Conservation (phyloP, 2,113 vertebrate species). For the Syrmaticus mikado region DNA sequence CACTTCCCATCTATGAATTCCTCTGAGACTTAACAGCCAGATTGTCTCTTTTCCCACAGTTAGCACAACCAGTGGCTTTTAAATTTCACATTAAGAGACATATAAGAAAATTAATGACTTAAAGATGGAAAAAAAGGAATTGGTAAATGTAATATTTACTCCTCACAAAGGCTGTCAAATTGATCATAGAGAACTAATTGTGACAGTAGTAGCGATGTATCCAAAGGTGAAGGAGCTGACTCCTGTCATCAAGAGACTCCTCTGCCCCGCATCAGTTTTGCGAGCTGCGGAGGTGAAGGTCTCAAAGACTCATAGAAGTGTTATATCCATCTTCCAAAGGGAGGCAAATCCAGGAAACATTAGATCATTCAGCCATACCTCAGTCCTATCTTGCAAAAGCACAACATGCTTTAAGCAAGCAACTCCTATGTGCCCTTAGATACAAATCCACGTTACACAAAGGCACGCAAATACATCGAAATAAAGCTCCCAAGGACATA, state of each 20-base stretch:
- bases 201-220: background rate
- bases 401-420: background rate
- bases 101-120: background rate
- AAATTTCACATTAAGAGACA: background rate
- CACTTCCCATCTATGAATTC: background rate
- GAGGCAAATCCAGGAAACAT: background rate
- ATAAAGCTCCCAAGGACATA: background rate
- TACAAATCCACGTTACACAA: background rate
- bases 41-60: background rate
- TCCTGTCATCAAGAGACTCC: background rate
- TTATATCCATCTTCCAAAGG: background rate
- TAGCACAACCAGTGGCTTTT: background rate
- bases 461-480: background rate
- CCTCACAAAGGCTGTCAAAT: background rate
- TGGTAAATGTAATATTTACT: background rate
- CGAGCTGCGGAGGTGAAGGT: background rate
- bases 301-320: background rate
- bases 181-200: background rate
- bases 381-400: background rate
- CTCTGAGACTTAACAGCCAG: background rate
- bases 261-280: background rate
- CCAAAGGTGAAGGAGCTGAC: background rate
- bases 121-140: no score
- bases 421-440: background rate
- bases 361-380: background rate